These are phyloP conservation scores for Pseudoatta argentina DNA, from an alignment of 1,140 invertebrate species.

Conservation along the genomic window DNA sequence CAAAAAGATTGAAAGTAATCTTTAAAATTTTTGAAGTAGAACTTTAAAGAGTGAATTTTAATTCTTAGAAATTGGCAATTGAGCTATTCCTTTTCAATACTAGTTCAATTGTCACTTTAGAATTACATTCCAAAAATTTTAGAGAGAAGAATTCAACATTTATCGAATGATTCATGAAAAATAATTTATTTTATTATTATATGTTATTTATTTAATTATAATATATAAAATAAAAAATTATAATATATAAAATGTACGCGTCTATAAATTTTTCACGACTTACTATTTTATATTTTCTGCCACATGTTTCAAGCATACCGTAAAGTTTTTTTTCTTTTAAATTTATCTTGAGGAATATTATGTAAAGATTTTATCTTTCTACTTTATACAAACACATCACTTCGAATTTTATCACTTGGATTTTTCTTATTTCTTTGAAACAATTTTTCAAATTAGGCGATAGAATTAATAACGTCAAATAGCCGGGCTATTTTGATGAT, in stretches of 20 bases:
- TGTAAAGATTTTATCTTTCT: neutral
- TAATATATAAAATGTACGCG: neutral
- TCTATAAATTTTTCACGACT: neutral
- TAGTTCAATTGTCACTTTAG: no score
- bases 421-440: neutral
- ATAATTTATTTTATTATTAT: neutral
- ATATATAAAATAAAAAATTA: neutral
- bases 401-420: neutral
- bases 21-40: no score
- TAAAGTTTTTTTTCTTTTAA: neutral
- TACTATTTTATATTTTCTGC: neutral
- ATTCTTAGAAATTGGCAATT: no score
- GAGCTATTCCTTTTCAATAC: no score
- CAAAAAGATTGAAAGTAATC: neutral
- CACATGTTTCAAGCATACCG: neutral
- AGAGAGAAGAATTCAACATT: neutral
- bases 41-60: no score
- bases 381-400: neutral
- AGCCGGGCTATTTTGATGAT: neutral
- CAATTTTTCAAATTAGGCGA: neutral
- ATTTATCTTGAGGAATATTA: neutral
- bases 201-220: neutral
- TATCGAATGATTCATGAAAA: neutral
- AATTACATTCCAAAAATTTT: no score
- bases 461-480: neutral